phyloP scores from a whole-genome alignment of 2,113 vertebrate species.

The Holacanthus passer region DNA sequence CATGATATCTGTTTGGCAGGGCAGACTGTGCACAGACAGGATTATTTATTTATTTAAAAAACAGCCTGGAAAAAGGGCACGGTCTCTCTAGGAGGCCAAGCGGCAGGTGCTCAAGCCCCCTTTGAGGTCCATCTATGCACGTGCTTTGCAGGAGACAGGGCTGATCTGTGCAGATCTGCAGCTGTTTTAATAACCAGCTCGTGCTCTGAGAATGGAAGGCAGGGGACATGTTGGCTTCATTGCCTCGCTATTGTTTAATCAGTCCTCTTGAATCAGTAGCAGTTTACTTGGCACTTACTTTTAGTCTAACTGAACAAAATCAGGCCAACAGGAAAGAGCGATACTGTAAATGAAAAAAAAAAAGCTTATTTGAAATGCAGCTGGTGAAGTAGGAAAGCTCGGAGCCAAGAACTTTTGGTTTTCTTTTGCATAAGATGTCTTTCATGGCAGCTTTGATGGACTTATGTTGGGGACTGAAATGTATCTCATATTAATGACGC shows the following conservation, averaged over 20 bases:
- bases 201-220: not conserved
- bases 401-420: not conserved
- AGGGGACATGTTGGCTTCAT: not conserved
- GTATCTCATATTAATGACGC: slow-evolving; percentile 58
- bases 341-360: not conserved
- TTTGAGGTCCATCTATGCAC: too few species aligned
- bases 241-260: not conserved
- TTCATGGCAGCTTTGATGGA: slow-evolving; percentile 56
- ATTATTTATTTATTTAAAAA: too few species aligned
- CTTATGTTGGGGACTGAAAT: slow-evolving; percentile 44
- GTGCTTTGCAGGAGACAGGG: too few species aligned
- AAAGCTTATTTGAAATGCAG: not conserved
- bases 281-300: not conserved
- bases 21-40: too few species aligned
- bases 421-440: slow-evolving; percentile 24
- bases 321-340: not conserved
- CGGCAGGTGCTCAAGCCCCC: too few species aligned
- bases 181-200: not conserved
- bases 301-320: not conserved
- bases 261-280: not conserved
- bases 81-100: too few species aligned
- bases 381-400: not conserved
- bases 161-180: not conserved
- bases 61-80: too few species aligned
- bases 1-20: too few species aligned